phyloP scores from a whole-genome alignment of 2,797 vertebrate species.

The Orestias chungarensis region DNA sequence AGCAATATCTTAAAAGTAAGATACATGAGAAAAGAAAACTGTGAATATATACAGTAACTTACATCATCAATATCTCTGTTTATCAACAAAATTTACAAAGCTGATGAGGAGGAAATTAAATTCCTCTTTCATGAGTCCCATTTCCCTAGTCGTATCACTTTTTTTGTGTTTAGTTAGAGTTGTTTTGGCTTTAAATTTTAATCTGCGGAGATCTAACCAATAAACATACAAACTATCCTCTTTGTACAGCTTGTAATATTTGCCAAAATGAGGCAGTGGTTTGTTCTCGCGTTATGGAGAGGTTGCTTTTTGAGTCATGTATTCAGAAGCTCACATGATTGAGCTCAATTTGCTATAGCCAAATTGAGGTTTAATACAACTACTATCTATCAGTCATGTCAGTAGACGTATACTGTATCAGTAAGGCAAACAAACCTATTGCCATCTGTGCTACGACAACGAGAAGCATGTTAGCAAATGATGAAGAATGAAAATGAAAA shows the following conservation, averaged over 20 bases:
- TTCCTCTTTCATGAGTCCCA: constrained; percentile 18
- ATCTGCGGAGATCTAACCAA: constrained; percentile 44
- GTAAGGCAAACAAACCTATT: constrained; percentile 42
- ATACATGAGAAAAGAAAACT: constrained; percentile 76
- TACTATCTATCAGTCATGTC: constrained; percentile 39
- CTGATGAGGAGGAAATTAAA: constrained; percentile 39
- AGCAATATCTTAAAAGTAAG: constrained; percentile 64
- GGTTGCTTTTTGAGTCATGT: background rate
- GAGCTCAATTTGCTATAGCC: constrained; percentile 39
- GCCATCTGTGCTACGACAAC: constrained; percentile 54
- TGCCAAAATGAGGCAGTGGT: constrained; percentile 34
- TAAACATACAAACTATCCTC: constrained; percentile 51
- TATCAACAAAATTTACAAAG: constrained; percentile 78
- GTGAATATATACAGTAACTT: constrained; percentile 79
- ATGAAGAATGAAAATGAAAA: constrained; percentile 40
- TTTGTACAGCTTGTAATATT: constrained; percentile 49
- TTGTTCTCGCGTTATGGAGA: constrained; percentile 36
- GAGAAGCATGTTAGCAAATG: constrained; percentile 49
- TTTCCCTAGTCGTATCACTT: constrained; percentile 35
- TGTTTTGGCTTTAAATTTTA: constrained; percentile 56
- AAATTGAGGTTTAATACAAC: constrained; percentile 49
- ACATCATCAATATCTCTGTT: constrained; percentile 75
- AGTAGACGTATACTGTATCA: constrained; percentile 50
- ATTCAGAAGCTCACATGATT: constrained; percentile 11
- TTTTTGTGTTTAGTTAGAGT: constrained; percentile 19